phyloP scores from a whole-genome alignment of 2,797 vertebrate genomes.

The Pantherophis alleghaniensis region DNA sequence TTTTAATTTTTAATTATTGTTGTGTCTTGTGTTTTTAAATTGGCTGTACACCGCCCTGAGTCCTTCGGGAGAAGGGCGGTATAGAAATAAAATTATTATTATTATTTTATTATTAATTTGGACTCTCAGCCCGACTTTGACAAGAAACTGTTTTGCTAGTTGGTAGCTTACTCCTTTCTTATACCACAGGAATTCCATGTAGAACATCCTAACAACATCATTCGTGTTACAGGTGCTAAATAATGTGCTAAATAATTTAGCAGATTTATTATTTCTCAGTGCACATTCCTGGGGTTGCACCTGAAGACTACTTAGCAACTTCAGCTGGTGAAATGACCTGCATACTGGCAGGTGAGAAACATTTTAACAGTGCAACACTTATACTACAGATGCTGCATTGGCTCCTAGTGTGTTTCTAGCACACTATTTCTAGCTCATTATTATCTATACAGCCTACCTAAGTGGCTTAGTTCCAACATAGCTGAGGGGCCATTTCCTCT shows the following conservation, averaged over 20 bases:
- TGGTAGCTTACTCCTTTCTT: not conserved
- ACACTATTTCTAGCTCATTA: not conserved
- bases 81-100: too few species aligned
- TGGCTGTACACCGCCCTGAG: too few species aligned
- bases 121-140: not conserved
- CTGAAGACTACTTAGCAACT: not conserved
- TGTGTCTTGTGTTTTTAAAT: too few species aligned
- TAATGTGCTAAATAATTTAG: not conserved
- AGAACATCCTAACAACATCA: not conserved
- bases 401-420: not conserved
- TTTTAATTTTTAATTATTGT: too few species aligned
- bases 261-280: not conserved
- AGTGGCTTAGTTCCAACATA: not conserved
- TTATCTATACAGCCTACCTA: not conserved
- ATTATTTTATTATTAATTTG: not conserved
- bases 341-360: not conserved
- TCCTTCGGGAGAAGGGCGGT: too few species aligned
- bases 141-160: not conserved
- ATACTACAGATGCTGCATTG: not conserved
- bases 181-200: not conserved
- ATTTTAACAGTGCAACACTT: not conserved
- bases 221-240: not conserved
- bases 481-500: not conserved
- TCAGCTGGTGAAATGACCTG: not conserved
- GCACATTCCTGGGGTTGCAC: not conserved